Evolutionary conservation across 2,797 vertebrate species (phyloP).

Genomic region (Muscicapa comitata): DNA sequence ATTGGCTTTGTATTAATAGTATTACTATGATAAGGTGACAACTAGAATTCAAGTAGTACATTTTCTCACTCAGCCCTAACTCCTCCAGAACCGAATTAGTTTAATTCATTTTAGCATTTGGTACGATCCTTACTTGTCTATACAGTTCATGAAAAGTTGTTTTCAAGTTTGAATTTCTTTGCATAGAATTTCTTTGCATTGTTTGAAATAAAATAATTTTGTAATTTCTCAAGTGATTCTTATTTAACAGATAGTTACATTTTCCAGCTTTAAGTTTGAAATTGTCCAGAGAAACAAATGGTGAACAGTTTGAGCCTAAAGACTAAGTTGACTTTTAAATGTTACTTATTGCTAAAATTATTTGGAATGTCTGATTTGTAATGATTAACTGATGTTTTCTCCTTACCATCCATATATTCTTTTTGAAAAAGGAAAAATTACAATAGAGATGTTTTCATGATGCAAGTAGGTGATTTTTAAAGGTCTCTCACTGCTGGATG

Average conservation of each 20-base stretch:
- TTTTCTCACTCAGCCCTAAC: slow-evolving; percentile 11
- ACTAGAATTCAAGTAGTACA: background rate
- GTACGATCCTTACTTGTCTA: background rate
- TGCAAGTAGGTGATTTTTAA: slow-evolving; percentile 8
- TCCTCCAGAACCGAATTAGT: background rate
- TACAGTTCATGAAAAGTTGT: background rate
- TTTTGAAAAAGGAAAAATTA: slow-evolving; percentile 2
- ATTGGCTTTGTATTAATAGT: background rate
- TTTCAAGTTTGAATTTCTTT: slow-evolving; percentile 27
- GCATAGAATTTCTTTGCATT: slow-evolving; percentile 2
- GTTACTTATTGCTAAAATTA: slow-evolving; percentile 44
- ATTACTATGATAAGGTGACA: background rate
- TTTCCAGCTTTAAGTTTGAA: slow-evolving; percentile 8
- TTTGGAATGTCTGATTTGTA: slow-evolving; percentile 39
- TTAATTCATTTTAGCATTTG: slow-evolving; percentile 12
- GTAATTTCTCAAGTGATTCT: slow-evolving; percentile 18
- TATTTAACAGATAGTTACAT: background rate
- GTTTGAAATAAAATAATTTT: slow-evolving; percentile 33
- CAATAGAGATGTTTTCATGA: background rate
- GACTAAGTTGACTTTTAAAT: slow-evolving; percentile 43
- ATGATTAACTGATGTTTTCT: slow-evolving; percentile 37
- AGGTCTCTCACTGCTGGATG: slow-evolving; percentile 13
- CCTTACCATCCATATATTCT: background rate
- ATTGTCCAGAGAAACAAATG: slow-evolving; percentile 22
- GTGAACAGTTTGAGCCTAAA: slow-evolving; percentile 32